phyloP scores from a whole-genome alignment of 1,140 invertebrate genomes.

The Scylla paramamosain region DNA sequence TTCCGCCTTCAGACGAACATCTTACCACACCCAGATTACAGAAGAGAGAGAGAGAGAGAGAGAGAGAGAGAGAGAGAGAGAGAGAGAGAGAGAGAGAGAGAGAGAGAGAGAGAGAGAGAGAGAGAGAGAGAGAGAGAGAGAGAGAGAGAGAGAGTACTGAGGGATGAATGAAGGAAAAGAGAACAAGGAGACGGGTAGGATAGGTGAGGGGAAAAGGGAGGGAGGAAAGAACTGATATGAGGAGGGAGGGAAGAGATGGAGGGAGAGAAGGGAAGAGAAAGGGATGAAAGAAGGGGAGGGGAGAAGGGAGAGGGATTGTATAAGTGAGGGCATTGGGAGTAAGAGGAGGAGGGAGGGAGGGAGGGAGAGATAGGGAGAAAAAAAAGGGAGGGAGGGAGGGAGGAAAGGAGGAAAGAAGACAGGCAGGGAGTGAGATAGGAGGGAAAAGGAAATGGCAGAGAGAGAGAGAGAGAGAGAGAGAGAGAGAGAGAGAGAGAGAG shows the following conservation, averaged over 20 bases:
- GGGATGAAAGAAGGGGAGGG: not conserved
- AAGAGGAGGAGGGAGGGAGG: no score
- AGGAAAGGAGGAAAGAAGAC: not conserved
- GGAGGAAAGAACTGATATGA: not conserved
- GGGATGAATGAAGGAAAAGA: not conserved
- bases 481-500: not conserved
- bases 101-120: not conserved
- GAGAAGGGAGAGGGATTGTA: no score
- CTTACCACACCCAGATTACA: not conserved
- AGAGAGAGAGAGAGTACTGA: not conserved
- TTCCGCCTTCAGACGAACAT: not conserved
- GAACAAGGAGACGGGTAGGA: no score
- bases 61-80: not conserved
- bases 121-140: not conserved
- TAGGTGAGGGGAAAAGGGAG: not conserved
- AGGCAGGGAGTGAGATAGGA: not conserved
- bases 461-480: not conserved
- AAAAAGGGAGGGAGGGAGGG: not conserved
- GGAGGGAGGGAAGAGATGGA: not conserved
- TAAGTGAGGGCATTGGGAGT: no score
- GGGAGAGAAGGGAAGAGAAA: not conserved
- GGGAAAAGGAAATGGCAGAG: no score
- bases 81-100: not conserved
- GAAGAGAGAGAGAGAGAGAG: not conserved
- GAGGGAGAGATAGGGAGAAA: not conserved